Evolutionary conservation across 2,113 vertebrate species (phyloP).

Genomic region (rat (Rattus norvegicus)): DNA sequence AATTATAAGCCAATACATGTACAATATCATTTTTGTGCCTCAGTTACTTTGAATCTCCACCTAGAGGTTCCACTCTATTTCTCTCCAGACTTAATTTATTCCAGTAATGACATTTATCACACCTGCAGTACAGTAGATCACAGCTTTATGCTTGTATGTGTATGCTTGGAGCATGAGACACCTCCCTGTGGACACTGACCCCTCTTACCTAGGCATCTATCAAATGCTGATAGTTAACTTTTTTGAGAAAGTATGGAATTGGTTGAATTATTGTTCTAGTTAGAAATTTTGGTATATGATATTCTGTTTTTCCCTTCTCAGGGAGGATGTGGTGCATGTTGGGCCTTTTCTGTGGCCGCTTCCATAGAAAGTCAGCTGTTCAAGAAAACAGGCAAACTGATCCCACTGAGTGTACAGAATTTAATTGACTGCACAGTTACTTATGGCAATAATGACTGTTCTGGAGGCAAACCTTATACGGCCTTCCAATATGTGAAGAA

Average conservation of each 20-base stretch:
- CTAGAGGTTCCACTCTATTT: neutral
- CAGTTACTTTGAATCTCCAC: neutral
- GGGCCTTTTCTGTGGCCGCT: neutral
- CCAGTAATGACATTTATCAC: neutral
- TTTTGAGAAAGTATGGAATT: neutral
- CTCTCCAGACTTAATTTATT: neutral
- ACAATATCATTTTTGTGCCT: neutral
- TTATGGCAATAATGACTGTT: conserved; percentile 93
- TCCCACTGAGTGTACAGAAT: conserved; percentile 95
- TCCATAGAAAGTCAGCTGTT: conserved; percentile 93
- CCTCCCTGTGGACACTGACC: neutral
- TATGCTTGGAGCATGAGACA: neutral
- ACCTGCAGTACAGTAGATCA: neutral
- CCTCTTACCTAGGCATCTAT: neutral
- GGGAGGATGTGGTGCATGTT: conserved; percentile 86
- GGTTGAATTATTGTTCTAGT: neutral
- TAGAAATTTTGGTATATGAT: neutral
- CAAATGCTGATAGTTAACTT: neutral
- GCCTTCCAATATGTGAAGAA: conserved; percentile 94
- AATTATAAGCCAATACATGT: neutral
- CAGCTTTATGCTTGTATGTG: neutral
- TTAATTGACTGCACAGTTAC: conserved; percentile 93
- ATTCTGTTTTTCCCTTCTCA: conserved; percentile 68
- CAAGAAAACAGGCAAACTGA: conserved; percentile 89
- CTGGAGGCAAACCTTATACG: conserved; percentile 88